Evolutionary conservation across 2,113 vertebrate genomes (phyloP), one percentile per base, ranked within the genome.

Genomic region (Takifugu bimaculatus): DNA sequence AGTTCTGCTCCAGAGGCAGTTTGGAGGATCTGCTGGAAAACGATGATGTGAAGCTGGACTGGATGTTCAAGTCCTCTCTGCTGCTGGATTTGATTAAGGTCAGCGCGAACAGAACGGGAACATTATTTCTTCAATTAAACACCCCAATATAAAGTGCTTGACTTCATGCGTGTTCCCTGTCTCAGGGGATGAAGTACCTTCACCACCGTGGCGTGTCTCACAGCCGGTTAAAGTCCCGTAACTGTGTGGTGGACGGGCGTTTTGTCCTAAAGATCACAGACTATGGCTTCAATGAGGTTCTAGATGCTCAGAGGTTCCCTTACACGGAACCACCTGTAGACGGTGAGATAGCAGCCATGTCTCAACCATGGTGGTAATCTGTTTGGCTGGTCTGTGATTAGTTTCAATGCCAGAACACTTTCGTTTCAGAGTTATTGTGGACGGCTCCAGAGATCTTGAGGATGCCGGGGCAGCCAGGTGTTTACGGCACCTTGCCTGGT

Each of bases 41-140:
- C 2, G 84, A 91, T 0, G 90, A 93, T 1, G 89, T 92, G 25
- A 92, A 92, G 60, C 88, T 93, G 4, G 92, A 93, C 87, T 93
- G 92, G 92, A 93, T 93, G 92, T 93, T 93, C 78, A 93, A 93
- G 75, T 92, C 91, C 0, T 92, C 92, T 6, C 85, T 93, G 60
- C 70, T 93, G 13, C 57, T 93, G 57, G 92, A 93, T 80, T 80
- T 93, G 13, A 93, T 93, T 48, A 92, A 93, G 91, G 91, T 88
- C 3, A 39, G 35, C 35, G 35, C 10, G 9, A 39, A 39, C 35
- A 39, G 35, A 39, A 9, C 2, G 9, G 35, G 11, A 20, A 20
- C 20, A 20, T 20, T 20, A 20, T 20, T 20, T 20, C 20, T 29
- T 35, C 9, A 6, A 35, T 35, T 35, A 35, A 20, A 35, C 9